These are phyloP conservation scores for Lochmaea capreae DNA, from an alignment of 2,888 invertebrate genomes.

Conservation along the genomic window DNA sequence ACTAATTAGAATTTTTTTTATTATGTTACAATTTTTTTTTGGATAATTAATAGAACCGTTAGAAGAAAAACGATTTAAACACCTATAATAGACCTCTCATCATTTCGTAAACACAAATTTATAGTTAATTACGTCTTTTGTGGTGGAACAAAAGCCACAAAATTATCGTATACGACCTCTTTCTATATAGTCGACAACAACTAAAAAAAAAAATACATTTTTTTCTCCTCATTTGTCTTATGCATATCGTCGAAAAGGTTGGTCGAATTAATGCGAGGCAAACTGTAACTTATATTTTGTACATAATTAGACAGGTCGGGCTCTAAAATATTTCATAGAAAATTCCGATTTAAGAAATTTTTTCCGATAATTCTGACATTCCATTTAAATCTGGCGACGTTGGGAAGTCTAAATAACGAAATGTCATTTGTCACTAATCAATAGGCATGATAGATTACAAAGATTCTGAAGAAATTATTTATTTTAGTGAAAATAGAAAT, in stretches of 20 bases:
- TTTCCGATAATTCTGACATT: neutral
- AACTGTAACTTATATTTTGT: slow-evolving; percentile 24
- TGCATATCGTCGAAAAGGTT: slow-evolving; percentile 16
- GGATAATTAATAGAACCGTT: slow-evolving; percentile 27
- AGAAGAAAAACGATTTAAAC: slow-evolving; percentile 17
- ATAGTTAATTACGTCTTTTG: slow-evolving; percentile 20
- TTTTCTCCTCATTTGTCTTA: slow-evolving; percentile 22
- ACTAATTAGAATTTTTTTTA: neutral
- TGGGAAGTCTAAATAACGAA: too few relatives aligned
- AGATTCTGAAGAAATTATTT: too few relatives aligned
- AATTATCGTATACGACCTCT: slow-evolving; percentile 6
- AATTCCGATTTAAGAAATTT: neutral
- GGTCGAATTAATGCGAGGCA: slow-evolving; percentile 16
- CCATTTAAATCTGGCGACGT: too few relatives aligned
- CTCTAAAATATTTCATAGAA: neutral
- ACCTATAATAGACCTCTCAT: slow-evolving; percentile 27
- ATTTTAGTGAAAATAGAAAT: too few relatives aligned
- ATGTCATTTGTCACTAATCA: too few relatives aligned
- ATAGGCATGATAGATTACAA: too few relatives aligned
- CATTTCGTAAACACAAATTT: slow-evolving; percentile 22
- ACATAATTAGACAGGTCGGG: slow-evolving; percentile 16
- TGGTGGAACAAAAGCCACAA: slow-evolving; percentile 11
- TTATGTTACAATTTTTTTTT: neutral
- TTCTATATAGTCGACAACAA: neutral
- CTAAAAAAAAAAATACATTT: neutral